Conservation (phyloP, 2,113 vertebrate species). For the Chaetodon auriga region DNA sequence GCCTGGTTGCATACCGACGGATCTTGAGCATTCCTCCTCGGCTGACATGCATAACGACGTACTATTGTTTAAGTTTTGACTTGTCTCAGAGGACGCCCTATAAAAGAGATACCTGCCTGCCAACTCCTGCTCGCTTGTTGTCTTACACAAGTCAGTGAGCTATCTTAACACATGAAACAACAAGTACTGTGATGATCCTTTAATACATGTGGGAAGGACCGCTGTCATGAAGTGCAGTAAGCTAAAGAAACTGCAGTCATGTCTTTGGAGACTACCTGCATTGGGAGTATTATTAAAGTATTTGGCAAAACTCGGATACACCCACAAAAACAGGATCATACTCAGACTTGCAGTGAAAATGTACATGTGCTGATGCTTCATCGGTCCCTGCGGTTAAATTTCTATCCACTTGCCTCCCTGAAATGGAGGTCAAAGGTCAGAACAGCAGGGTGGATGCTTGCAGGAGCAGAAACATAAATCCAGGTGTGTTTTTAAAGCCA, state of each 20-base stretch:
- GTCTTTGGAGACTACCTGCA: not conserved
- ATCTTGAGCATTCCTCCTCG: conserved; percentile 75
- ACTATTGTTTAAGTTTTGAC: conserved; percentile 79
- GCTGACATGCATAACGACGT: conserved; percentile 74
- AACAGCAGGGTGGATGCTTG: not conserved
- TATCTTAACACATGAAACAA: conserved; percentile 65
- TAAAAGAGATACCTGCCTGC: conserved; percentile 70
- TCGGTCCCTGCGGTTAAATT: not conserved
- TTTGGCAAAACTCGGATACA: not conserved
- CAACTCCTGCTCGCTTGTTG: conserved; percentile 54
- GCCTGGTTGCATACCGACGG: conserved; percentile 73
- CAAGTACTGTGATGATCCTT: conserved; percentile 50
- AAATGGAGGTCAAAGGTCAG: conserved; percentile 63
- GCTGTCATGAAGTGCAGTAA: conserved; percentile 30
- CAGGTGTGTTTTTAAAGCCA: conserved; percentile 9
- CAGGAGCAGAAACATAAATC: conserved; percentile 10
- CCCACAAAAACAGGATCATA: not conserved
- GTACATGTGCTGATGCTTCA: not conserved
- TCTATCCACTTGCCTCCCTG: not conserved
- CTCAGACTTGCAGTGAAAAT: conserved; percentile 1
- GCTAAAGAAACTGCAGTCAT: conserved; percentile 19
- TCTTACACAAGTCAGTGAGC: conserved; percentile 48
- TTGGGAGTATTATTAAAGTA: not conserved
- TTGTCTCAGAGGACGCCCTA: conserved; percentile 69
- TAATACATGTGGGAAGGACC: conserved; percentile 44